Evolutionary conservation across 2,888 invertebrate genomes (phyloP).

Genomic region (Prosopocoilus inquinatus): DNA sequence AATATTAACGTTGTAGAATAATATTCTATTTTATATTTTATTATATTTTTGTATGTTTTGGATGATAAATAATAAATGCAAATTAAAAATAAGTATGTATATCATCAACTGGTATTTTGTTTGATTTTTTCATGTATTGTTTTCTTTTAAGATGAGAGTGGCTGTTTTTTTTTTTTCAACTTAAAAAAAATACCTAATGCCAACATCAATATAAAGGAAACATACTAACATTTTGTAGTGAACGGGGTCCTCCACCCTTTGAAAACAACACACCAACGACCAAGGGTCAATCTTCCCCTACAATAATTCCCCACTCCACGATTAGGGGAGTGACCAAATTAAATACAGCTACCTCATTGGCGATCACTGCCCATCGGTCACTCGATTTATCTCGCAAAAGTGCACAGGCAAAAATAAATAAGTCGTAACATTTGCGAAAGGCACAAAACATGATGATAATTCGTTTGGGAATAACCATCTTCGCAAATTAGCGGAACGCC

Average conservation of each 20-base stretch:
- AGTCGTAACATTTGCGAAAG: neutral
- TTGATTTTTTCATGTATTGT: no score
- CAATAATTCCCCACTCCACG: constrained; percentile 26
- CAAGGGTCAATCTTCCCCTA: constrained; percentile 39
- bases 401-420: neutral
- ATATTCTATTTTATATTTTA: no score
- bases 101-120: no score
- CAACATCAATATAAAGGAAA: neutral
- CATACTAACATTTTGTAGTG: constrained; percentile 10
- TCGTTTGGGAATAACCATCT: neutral
- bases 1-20: no score
- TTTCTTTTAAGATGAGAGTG: no score
- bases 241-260: constrained; percentile 6
- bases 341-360: constrained; percentile 35
- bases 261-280: constrained; percentile 28
- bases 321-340: constrained; percentile 35
- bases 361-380: constrained; percentile 43
- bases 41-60: no score
- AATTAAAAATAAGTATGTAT: no score
- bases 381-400: constrained; percentile 20
- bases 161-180: neutral
- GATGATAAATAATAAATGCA: no score
- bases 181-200: neutral
- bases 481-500: neutral
- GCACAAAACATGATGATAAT: neutral